Conservation (phyloP, 92 coral and sea anemone species). For the Umimayanthus chanpuru region DNA sequence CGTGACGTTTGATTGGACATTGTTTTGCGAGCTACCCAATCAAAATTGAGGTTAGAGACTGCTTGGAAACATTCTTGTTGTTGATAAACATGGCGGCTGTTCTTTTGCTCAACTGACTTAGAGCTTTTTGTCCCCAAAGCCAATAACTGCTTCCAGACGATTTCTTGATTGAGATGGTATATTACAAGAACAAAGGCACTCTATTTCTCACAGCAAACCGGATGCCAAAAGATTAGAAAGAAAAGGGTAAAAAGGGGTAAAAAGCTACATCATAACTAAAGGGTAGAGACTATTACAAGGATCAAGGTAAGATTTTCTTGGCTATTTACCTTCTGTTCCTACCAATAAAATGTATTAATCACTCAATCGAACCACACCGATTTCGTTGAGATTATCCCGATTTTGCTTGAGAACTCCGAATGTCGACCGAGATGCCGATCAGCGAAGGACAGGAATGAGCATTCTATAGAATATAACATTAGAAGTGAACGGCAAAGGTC, state of each 20-base stretch:
- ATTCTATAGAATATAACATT: too few relatives aligned
- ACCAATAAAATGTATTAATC: too few relatives aligned
- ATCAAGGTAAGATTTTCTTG: background rate
- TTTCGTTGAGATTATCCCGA: too few relatives aligned
- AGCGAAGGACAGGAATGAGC: too few relatives aligned
- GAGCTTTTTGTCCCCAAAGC: background rate
- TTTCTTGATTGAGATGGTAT: background rate
- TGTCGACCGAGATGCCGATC: too few relatives aligned
- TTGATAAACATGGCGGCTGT: slow-evolving; percentile 16
- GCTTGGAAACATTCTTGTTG: slow-evolving; percentile 29
- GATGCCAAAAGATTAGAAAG: background rate
- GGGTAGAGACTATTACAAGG: too few relatives aligned
- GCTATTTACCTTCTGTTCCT: too few relatives aligned
- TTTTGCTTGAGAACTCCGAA: too few relatives aligned
- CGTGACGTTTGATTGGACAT: slow-evolving; percentile 50
- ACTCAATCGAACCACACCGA: too few relatives aligned
- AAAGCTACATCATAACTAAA: background rate
- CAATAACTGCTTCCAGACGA: background rate
- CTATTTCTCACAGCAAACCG: background rate
- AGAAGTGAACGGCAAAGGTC: too few relatives aligned
- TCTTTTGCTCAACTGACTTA: background rate
- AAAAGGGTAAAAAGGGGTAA: background rate
- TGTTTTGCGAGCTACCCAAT: slow-evolving; percentile 1
- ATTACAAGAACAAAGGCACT: background rate
- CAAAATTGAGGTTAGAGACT: background rate